Percentiles rank a stretch among this genome's conserved stretches.
Evolutionary conservation across 1,140 invertebrate species (phyloP).

Genomic region (Drosophila bocqueti): DNA sequence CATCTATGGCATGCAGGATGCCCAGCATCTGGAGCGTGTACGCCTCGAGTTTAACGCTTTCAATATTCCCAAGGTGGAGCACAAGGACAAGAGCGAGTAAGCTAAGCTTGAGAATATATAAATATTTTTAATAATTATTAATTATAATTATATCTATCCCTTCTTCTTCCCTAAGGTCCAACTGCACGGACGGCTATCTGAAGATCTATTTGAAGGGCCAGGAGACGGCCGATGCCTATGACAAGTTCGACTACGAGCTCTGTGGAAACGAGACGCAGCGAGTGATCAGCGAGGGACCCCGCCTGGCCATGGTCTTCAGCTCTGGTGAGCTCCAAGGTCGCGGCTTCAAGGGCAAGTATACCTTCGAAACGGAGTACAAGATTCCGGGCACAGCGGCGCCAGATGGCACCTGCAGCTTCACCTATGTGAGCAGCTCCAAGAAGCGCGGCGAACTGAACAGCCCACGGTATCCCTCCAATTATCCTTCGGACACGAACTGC

Average conservation of each 20-base stretch:
- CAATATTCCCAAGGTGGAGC: constrained; percentile 93
- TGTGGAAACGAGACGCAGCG: constrained; percentile 92
- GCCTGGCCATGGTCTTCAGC: constrained; percentile 96
- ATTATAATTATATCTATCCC: too few species aligned
- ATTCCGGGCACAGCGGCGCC: constrained; percentile 97
- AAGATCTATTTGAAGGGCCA: constrained; percentile 97
- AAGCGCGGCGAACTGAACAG: constrained; percentile 97
- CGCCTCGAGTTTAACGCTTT: constrained; percentile 94
- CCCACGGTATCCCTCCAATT: constrained; percentile 97
- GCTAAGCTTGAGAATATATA: not conserved
- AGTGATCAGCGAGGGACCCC: constrained; percentile 94
- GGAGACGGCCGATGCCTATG: constrained; percentile 95
- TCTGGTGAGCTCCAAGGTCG: constrained; percentile 94
- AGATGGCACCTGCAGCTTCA: constrained; percentile 95
- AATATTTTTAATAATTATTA: not conserved
- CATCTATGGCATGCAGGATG: constrained; percentile 98
- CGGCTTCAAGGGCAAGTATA: constrained; percentile 93
- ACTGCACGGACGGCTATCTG: constrained; percentile 95
- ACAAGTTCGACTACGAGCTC: constrained; percentile 96
- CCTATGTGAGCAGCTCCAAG: constrained; percentile 93
- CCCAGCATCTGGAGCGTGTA: constrained; percentile 97
- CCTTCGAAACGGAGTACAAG: constrained; percentile 90
- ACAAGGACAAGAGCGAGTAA: constrained; percentile 85
- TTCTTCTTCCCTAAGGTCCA: constrained; percentile 85
- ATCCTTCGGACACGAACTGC: constrained; percentile 96